Evolutionary conservation across 2,888 invertebrate species (phyloP), one percentile per base, ranked within the genome.

Genomic region (Drosophila pseudotakahashii): DNA sequence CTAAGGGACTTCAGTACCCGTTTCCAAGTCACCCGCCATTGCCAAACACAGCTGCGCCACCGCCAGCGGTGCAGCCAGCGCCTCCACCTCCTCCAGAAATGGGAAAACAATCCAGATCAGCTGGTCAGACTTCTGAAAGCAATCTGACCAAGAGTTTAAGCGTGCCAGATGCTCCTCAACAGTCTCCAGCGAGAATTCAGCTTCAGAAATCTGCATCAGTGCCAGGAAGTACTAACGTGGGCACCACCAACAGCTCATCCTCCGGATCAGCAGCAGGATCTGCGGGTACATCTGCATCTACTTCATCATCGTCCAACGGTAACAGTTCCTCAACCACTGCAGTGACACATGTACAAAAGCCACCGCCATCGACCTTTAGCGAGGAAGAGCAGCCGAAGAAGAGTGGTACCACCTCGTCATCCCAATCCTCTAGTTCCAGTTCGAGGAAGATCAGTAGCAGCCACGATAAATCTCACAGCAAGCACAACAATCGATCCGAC

Each of bases 1-100:
- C 83, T 64, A 93, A 90, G 90, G 93, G 85, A 76, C 93, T 95
- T 77, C 96, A 95, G 91, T 96, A 95, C 92, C 96, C 96, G 52
- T 96, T 96, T 92, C 96, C 96, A 77, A 95, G 95, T 90, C 96
- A 96, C 92, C 96, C 95, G 83, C 95, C 96, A 74, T 91, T 93
- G 79, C 93, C 93, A 44, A 89, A 88, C 61, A 85, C 89, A n/a
- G 91, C 93, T 26, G 88, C 91, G 19, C 84, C 90, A 48, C 81
- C 89, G 55, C 81, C 90, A 61, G 81, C 86, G 7, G 78, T 89
- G 37, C 86, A 89, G 52, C 87, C 89, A 23, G 82, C 89, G 55
- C 87, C 88, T n/a, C 89, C 90, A 55, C 73, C 84, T 47, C 79
- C 77, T 1, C 88, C 88, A 0, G 88, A 87, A 53, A 36, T 53